A percentile compares a stretch with the other conserved stretches of the same genome.
Conservation (phyloP, 2,888 invertebrate species). For the Ernsta delagoae region DNA sequence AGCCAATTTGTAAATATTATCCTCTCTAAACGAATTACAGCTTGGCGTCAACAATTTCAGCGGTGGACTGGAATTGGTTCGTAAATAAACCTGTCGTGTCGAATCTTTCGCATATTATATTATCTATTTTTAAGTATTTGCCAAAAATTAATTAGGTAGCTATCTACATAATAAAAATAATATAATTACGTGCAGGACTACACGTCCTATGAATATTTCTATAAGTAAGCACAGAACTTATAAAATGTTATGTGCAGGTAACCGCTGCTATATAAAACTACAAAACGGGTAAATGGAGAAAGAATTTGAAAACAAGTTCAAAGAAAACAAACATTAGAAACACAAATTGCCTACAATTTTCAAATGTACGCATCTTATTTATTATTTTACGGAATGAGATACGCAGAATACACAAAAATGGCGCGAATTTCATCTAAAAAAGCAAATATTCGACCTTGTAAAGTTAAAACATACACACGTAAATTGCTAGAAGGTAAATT, state of each 20-base stretch:
- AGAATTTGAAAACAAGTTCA: too few species aligned
- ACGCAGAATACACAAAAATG: neutral
- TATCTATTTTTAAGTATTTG: too few species aligned
- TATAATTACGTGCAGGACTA: too few species aligned
- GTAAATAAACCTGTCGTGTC: neutral
- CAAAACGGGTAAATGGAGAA: too few species aligned
- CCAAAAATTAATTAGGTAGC: too few species aligned
- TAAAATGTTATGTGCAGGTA: too few species aligned
- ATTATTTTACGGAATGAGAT: neutral
- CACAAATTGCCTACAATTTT: neutral
- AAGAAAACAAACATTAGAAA: neutral
- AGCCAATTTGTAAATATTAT: slow-evolving; percentile 23
- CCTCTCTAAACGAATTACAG: slow-evolving; percentile 12
- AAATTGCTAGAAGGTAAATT: slow-evolving; percentile 23
- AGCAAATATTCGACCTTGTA: neutral
- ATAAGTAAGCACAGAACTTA: too few species aligned
- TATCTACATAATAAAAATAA: too few species aligned
- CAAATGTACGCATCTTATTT: neutral
- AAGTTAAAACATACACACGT: slow-evolving; percentile 14
- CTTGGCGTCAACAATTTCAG: slow-evolving; percentile 14
- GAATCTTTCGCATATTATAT: neutral
- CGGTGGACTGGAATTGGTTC: slow-evolving; percentile 2
- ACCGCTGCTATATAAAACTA: too few species aligned
- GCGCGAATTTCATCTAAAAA: slow-evolving; percentile 15
- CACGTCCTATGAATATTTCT: too few species aligned